Evolutionary conservation across 1,140 invertebrate species (phyloP).

Genomic region (Andrena cerasifolii): DNA sequence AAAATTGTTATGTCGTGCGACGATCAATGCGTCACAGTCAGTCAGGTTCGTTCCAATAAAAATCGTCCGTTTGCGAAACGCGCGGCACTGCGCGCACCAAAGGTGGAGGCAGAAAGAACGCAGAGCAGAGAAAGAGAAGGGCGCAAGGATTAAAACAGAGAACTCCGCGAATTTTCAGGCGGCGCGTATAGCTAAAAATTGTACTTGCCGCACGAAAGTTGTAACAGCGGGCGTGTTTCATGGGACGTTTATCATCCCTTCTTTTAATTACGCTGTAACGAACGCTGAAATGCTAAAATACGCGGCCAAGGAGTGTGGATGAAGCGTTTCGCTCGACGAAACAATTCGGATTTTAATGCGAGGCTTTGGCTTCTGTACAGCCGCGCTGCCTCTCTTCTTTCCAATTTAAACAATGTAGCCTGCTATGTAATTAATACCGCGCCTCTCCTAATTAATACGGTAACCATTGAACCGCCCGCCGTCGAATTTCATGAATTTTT

Average conservation of each 20-base stretch:
- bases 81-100: not conserved
- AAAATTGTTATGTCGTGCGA: slow-evolving; percentile 44
- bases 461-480: not conserved
- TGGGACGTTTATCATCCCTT: slow-evolving; percentile 17
- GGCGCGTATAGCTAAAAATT: slow-evolving; percentile 17
- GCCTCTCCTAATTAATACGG: not conserved
- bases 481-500: not conserved
- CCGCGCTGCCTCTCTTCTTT: not conserved
- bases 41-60: slow-evolving; percentile 52
- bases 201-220: slow-evolving; percentile 2
- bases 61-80: slow-evolving; percentile 19
- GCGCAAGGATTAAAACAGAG: slow-evolving; percentile 44
- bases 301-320: not conserved
- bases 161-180: slow-evolving; percentile 34
- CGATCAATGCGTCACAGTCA: slow-evolving; percentile 19
- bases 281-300: slow-evolving; percentile 22
- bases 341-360: not conserved
- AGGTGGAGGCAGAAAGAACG: not conserved
- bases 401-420: not conserved
- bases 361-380: not conserved
- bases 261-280: slow-evolving; percentile 38
- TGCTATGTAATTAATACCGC: not conserved
- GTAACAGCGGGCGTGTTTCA: slow-evolving; percentile 27
- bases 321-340: not conserved
- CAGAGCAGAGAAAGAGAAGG: not conserved